Percentiles rank a stretch among this genome's conserved stretches.
phyloP scores from a whole-genome alignment of 2,113 vertebrate species.

The Crotalus tigris region DNA sequence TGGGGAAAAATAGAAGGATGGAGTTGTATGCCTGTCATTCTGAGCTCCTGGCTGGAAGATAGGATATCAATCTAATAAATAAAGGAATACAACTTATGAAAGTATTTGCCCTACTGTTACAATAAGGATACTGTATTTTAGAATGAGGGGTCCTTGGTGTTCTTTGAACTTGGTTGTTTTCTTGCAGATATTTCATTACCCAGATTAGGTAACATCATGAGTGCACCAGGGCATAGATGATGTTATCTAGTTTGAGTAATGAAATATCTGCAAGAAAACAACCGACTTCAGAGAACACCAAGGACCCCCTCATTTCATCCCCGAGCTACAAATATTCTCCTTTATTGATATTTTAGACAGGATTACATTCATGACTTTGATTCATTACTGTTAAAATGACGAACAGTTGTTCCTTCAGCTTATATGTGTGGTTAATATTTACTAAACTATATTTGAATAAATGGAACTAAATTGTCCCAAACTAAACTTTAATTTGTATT shows the following conservation, averaged over 20 bases:
- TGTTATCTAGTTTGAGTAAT: background rate
- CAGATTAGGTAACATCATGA: background rate
- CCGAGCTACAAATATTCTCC: background rate
- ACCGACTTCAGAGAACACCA: background rate
- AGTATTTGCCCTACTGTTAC: constrained; percentile 15
- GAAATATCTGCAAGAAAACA: background rate
- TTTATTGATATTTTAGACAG: background rate
- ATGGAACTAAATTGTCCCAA: constrained; percentile 55
- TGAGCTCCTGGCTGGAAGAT: background rate
- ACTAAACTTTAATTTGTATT: constrained; percentile 46
- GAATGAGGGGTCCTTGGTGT: background rate
- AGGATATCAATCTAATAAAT: background rate
- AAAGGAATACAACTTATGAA: background rate
- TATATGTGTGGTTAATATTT: constrained; percentile 49
- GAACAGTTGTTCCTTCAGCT: constrained; percentile 1
- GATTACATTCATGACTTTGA: constrained; percentile 29
- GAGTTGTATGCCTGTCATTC: background rate
- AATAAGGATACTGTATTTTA: background rate
- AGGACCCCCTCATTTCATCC: background rate
- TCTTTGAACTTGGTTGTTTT: background rate
- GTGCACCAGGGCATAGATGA: background rate
- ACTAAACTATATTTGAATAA: constrained; percentile 51
- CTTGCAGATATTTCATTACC: background rate
- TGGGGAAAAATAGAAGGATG: background rate
- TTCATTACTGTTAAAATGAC: constrained; percentile 48